Conservation (phyloP, 2,113 vertebrate genomes). For the Oenanthe oenanthe region DNA sequence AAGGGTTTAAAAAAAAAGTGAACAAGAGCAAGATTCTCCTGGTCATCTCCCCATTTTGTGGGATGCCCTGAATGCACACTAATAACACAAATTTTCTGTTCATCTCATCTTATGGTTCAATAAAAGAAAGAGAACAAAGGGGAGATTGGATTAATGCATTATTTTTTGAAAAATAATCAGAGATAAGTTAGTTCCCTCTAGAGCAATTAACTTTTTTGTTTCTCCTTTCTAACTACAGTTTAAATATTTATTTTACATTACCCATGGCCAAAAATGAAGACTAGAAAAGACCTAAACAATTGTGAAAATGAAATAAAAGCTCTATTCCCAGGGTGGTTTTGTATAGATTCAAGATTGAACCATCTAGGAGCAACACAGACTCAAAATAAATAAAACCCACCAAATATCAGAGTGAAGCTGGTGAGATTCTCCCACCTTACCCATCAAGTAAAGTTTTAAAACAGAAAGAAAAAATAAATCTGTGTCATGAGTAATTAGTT, state of each 20-base stretch:
- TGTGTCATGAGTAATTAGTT: neutral
- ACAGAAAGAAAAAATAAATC: neutral
- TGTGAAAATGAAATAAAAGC: neutral
- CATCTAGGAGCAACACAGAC: neutral
- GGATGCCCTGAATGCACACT: neutral
- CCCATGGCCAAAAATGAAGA: neutral
- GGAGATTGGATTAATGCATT: neutral
- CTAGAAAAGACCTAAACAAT: neutral
- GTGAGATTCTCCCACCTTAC: neutral
- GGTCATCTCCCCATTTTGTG: neutral
- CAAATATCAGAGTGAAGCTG: neutral
- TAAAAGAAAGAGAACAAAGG: neutral
- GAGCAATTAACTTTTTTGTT: neutral
- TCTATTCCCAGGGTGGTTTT: neutral
- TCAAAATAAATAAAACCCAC: neutral
- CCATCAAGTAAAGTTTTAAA: neutral
- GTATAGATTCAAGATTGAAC: neutral
- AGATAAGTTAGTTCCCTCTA: neutral
- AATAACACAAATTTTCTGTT: neutral
- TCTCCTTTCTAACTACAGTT: neutral
- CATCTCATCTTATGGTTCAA: neutral
- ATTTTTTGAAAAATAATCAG: neutral
- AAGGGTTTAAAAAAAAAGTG: neutral
- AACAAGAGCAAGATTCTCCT: neutral
- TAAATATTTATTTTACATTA: neutral